These are phyloP conservation scores for Drosophila persimilis DNA, from an alignment of 1,140 invertebrate genomes.

Conservation along the genomic window DNA sequence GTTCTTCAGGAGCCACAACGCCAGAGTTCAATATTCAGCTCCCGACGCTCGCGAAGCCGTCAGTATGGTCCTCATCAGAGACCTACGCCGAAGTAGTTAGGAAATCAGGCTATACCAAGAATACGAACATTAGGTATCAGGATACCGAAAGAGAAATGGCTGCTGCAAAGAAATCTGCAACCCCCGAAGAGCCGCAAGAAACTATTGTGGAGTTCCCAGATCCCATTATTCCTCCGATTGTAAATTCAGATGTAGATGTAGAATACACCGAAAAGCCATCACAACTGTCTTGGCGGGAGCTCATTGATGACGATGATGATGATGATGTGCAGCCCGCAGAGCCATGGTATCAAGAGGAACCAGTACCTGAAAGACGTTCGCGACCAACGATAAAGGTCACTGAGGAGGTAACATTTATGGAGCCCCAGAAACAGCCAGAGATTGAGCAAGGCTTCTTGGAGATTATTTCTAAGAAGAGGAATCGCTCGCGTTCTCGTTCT, in stretches of 20 bases:
- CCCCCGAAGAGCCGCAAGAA: conserved; percentile 4
- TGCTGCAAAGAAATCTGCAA: background rate
- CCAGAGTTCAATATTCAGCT: conserved; percentile 56
- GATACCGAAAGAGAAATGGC: conserved; percentile 8
- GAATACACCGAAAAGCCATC: conserved; percentile 36
- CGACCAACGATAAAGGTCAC: conserved; percentile 66
- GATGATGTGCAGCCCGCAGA: conserved; percentile 41
- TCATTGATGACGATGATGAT: conserved; percentile 75
- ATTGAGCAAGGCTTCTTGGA: conserved; percentile 68
- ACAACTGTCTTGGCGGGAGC: conserved; percentile 65
- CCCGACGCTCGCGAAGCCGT: conserved; percentile 39
- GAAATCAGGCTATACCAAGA: conserved; percentile 68
- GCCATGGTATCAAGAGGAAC: conserved; percentile 23
- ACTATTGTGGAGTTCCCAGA: conserved; percentile 53
- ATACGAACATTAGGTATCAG: conserved; percentile 66
- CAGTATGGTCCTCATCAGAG: conserved; percentile 73
- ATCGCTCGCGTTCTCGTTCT: conserved; percentile 72
- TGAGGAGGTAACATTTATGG: conserved; percentile 26
- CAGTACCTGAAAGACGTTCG: conserved; percentile 46
- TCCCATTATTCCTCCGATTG: conserved; percentile 35
- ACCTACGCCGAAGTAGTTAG: conserved; percentile 80
- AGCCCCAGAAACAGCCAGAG: conserved; percentile 22
- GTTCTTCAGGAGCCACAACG: background rate
- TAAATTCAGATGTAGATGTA: background rate
- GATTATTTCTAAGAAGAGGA: conserved; percentile 61